Evolutionary conservation across 1,140 invertebrate species (phyloP).

Genomic region (Caenorhabditis brenneri): DNA sequence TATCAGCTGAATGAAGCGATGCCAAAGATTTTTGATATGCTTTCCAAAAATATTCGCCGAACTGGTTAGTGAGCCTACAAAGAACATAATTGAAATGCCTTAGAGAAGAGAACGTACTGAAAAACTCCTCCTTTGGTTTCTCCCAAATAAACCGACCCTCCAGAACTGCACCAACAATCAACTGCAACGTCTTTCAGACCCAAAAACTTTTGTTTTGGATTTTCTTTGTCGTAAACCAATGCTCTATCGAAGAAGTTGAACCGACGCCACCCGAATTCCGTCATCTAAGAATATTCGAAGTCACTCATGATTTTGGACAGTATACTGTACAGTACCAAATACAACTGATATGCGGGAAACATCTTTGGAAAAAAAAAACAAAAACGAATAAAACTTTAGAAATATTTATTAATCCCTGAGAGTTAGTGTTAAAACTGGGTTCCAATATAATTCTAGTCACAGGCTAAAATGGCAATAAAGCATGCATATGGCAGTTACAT

Average conservation of each 20-base stretch:
- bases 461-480: not conserved
- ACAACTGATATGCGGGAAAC: not conserved
- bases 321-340: too few relatives aligned
- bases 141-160: conserved; percentile 62
- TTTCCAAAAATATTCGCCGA: conserved; percentile 58
- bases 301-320: not conserved
- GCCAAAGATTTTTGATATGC: conserved; percentile 57
- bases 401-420: not conserved
- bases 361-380: not conserved
- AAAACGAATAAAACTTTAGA: not conserved
- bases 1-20: conserved; percentile 49
- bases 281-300: not conserved
- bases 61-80: conserved; percentile 47
- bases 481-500: not conserved
- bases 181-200: conserved; percentile 61
- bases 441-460: not conserved
- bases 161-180: conserved; percentile 56
- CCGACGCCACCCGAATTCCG: conserved; percentile 63
- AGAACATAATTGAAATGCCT: not conserved
- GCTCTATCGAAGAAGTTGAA: conserved; percentile 64
- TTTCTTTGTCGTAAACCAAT: conserved; percentile 53
- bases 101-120: not conserved
- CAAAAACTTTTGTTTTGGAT: conserved; percentile 54
- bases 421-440: too few relatives aligned
- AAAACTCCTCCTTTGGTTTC: conserved; percentile 62